phyloP scores from a whole-genome alignment of 2,888 invertebrate species.

The Drosophila diplacantha region DNA sequence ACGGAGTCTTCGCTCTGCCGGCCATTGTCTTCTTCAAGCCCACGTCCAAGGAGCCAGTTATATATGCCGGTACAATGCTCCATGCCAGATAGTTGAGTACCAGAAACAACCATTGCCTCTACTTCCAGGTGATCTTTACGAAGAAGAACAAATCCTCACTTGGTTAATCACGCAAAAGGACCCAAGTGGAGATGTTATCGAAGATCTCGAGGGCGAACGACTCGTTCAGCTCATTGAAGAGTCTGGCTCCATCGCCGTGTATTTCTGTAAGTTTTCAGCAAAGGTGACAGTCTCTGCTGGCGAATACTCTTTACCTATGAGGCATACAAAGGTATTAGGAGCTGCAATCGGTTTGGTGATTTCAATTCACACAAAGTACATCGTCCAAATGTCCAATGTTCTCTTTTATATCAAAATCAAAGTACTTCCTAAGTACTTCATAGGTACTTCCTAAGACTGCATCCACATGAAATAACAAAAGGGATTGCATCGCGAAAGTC shows the following conservation, averaged over 20 bases:
- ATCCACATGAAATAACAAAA: not conserved
- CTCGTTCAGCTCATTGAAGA: constrained; percentile 86
- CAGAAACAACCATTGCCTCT: not conserved
- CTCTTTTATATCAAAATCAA: not conserved
- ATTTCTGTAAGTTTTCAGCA: constrained; percentile 87
- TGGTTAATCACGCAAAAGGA: constrained; percentile 95
- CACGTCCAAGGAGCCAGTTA: constrained; percentile 92
- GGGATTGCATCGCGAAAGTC: too few species aligned
- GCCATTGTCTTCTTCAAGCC: constrained; percentile 93
- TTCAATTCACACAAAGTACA: constrained; percentile 41
- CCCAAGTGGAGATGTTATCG: constrained; percentile 93
- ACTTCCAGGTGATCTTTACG: constrained; percentile 86
- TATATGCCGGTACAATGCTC: constrained; percentile 86
- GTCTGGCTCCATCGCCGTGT: constrained; percentile 90
- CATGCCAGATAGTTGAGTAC: not conserved
- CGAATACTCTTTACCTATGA: constrained; percentile 12
- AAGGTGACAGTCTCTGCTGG: constrained; percentile 5
- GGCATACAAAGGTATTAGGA: constrained; percentile 22
- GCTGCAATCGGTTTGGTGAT: constrained; percentile 75
- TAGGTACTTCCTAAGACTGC: not conserved
- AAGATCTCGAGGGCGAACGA: constrained; percentile 90
- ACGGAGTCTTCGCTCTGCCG: constrained; percentile 92
- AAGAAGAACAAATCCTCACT: constrained; percentile 91
- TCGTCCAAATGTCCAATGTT: constrained; percentile 23
- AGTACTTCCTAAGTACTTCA: not conserved